Evolutionary conservation across 1,140 invertebrate species (phyloP), one percentile per base, ranked within the genome.

Genomic region (Pogonomyrmex barbatus): DNA sequence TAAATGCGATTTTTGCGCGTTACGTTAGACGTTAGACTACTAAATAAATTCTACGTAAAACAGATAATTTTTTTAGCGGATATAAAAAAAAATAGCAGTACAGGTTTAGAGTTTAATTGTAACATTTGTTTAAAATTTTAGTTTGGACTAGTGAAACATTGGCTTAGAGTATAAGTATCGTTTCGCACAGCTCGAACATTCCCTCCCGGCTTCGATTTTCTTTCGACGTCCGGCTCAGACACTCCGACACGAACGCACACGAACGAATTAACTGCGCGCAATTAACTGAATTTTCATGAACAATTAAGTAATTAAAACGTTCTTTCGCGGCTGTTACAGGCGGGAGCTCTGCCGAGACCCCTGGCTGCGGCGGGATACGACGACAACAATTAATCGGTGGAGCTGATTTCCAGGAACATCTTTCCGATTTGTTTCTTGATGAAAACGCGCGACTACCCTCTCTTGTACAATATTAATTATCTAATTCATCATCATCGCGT

Each of bases 321-420:
- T 17, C 14, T 67, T 65, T 73, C 67, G 42, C 12, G 68, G 50
- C 86, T 91, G 85, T 92, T 92, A 71, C 90, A 92, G 92, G 62
- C 79, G n/a, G 73, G 76, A 36, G 33, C 62, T 17, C 30, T 90
- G 17, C 65, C 84, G 56, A 91, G 82, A 86, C 73, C 86, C 14
- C 47, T 87, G 47, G 45, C 70, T 33, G 62, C 71, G 14, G 63
- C 85, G 39, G 79, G 81, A 85, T 92, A 86, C 50, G 87, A 91
- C 12, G 90, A 91, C 42, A 91, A 92, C 47, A 90, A 90, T 75
- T 63, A 85, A 84, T 56, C 76, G 67, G 50, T 47, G 79, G 24
- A 39, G 56, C 68, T 45, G 63, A 85, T 71, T 24, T 24, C 65
- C 79, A 47, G 17, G 33, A n/a, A 2, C 67, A 82, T 17, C 67